Evolutionary conservation across 2,888 invertebrate species (phyloP), one percentile per base, ranked within the genome.

Genomic region (Caenorhabditis angaria): DNA sequence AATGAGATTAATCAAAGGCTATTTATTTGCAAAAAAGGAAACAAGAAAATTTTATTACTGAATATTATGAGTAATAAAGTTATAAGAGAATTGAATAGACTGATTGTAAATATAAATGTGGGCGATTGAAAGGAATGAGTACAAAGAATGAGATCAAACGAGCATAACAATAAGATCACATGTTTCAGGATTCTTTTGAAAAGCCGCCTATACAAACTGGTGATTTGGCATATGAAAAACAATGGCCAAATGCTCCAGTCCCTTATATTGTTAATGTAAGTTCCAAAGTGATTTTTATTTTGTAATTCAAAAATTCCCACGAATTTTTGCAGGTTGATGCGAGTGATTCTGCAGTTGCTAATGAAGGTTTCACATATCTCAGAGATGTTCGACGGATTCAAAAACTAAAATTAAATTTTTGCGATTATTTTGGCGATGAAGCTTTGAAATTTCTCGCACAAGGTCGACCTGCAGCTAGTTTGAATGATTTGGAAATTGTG

Each of bases 381-480:
- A 51, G 60, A 8, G 81, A 86, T 27, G 77, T 84, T 53, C 73
- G 80, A 22, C 64, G 72, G 20, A 35, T 85, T 1, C 74, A 78
- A 18, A 66, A 70, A 27, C 55, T 84, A 56, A 83, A 83, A 58
- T 61, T 84, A 28, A 87, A 87, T 63, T 87, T 84, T 62, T 85
- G 85, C 58, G 84, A 86, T 57, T 86, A 83, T 72, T 86, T 86
- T 56, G 83, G 82, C 2, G 83, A 86, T 60, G 80, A 79, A 18
- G 86, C 78, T 14, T 48, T 86, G 24, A 56, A 78, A 47, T 73
- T 77, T 41, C 58, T 86, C 61, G 81, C 84, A 0, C 61, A 76
- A 58, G 84, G 86, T 18, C 50, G 83, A 28, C 70, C 82, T 0
- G 76, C 78, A 0, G 35, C 66, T 41, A 82, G 82, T 12, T 48